These are phyloP conservation scores for Therioaphis trifolii DNA, from an alignment of 2,888 invertebrate genomes.

Conservation along the genomic window DNA sequence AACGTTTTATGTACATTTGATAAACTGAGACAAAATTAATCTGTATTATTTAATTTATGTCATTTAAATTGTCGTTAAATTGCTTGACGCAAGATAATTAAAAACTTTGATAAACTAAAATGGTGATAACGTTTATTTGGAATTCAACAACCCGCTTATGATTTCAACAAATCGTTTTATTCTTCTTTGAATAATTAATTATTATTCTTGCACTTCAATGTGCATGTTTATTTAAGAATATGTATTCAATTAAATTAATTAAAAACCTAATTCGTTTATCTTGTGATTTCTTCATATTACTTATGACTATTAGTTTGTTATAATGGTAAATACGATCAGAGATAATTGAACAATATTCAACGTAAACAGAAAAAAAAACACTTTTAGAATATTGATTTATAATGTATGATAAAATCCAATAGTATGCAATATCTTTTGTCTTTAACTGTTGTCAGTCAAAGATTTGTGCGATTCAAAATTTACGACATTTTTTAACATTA, in stretches of 20 bases:
- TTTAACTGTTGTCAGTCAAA: too few relatives aligned
- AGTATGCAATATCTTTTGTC: too few relatives aligned
- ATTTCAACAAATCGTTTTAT: background rate
- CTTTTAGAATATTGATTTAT: too few relatives aligned
- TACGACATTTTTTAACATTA: too few relatives aligned
- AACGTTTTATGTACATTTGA: background rate
- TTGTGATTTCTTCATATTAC: background rate
- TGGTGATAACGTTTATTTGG: background rate
- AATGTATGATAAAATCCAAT: too few relatives aligned
- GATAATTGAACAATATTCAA: too few relatives aligned
- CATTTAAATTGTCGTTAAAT: background rate
- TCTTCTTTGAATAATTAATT: background rate
- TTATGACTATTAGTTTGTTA: too few relatives aligned
- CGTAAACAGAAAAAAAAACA: too few relatives aligned
- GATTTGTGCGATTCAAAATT: too few relatives aligned
- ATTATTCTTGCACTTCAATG: background rate
- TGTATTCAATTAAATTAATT: background rate
- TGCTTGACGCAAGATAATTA: background rate
- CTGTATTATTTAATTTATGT: background rate
- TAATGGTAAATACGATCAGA: too few relatives aligned
- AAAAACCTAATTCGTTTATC: background rate
- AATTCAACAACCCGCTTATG: background rate
- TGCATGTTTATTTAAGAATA: background rate
- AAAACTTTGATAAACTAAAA: conserved; percentile 4
- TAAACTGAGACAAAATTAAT: conserved; percentile 17